Conservation (phyloP, 1,140 invertebrate species). For the Dendrolimus punctatus region DNA sequence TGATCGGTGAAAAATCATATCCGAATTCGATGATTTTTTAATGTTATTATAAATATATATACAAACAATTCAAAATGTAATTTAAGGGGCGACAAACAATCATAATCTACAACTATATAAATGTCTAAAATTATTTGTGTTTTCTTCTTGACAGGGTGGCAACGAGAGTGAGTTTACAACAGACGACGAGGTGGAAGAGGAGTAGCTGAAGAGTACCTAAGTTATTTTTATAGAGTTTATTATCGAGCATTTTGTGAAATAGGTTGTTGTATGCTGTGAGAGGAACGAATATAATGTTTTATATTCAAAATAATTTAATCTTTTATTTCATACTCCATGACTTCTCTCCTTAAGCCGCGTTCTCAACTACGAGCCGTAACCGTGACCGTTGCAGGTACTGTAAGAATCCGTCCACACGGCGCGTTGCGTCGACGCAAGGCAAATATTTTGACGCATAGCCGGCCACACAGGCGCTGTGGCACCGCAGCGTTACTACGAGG, state of each 20-base stretch:
- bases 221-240: slow-evolving; percentile 70
- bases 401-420: no score
- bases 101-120: no score
- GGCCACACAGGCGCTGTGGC: no score
- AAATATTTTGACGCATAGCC: no score
- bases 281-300: slow-evolving; percentile 64
- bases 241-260: slow-evolving; percentile 44
- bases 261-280: slow-evolving; percentile 48
- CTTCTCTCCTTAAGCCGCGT: background rate
- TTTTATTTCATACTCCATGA: slow-evolving; percentile 12
- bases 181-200: slow-evolving; percentile 73
- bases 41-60: no score
- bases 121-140: background rate
- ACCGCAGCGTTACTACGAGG: no score
- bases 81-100: no score
- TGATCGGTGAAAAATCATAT: no score
- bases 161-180: slow-evolving; percentile 76
- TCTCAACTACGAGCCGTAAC: slow-evolving; percentile 1
- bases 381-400: background rate
- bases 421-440: no score
- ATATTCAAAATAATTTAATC: slow-evolving; percentile 36
- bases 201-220: slow-evolving; percentile 51
- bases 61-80: no score
- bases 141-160: slow-evolving; percentile 58
- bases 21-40: no score